These are phyloP conservation scores for Holothuria glaberrima DNA, from an alignment of 35 echinoderm and acorn worm genomes.

Conservation along the genomic window DNA sequence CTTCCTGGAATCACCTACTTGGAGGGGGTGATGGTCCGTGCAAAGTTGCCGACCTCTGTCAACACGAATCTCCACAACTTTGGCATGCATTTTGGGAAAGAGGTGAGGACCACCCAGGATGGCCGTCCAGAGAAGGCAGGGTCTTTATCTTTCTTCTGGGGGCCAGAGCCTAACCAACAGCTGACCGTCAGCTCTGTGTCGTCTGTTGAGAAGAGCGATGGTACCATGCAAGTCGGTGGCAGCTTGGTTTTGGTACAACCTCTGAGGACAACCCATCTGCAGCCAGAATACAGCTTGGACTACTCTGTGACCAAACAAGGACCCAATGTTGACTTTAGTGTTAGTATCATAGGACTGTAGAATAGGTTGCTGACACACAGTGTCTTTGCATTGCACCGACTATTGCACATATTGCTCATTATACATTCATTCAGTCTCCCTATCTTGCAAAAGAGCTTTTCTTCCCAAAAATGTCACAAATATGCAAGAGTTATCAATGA, in stretches of 20 bases:
- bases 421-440: no score
- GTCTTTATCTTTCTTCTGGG: constrained; percentile 55
- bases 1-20: neutral
- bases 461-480: no score
- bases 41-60: neutral
- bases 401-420: no score
- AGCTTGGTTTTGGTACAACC: constrained; percentile 11
- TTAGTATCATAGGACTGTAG: neutral
- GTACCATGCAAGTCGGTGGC: neutral
- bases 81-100: constrained; percentile 18
- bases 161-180: constrained; percentile 10
- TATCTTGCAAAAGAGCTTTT: no score
- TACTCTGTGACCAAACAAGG: neutral
- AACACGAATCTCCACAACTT: constrained; percentile 8
- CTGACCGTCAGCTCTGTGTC: neutral
- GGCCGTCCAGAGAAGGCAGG: neutral
- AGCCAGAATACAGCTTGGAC: constrained; percentile 32
- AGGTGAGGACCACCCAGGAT: neutral
- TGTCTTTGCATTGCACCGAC: neutral
- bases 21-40: neutral
- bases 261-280: neutral
- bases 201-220: neutral
- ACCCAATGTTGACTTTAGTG: neutral
- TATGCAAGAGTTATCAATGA: no score
- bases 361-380: neutral